Conservation (phyloP, 2,888 invertebrate genomes). For the Tanypteryx hageni region DNA sequence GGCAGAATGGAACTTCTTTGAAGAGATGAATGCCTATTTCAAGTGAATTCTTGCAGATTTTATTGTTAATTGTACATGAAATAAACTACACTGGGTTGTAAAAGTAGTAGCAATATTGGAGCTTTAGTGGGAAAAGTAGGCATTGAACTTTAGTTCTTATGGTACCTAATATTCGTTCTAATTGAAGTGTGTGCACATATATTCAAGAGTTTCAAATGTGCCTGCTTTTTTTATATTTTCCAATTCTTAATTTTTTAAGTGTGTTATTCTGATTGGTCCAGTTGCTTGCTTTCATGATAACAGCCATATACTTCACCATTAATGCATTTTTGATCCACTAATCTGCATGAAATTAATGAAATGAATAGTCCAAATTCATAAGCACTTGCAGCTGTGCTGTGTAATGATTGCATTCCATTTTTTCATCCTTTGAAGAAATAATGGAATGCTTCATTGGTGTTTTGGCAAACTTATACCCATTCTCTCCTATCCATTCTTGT, state of each 20-base stretch:
- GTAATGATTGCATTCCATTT: slow-evolving; percentile 53
- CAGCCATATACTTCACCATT: slow-evolving; percentile 20
- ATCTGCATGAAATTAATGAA: slow-evolving; percentile 62
- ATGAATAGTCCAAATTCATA: slow-evolving; percentile 48
- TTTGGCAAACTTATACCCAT: slow-evolving; percentile 46
- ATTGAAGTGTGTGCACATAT: slow-evolving; percentile 56
- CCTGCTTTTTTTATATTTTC: slow-evolving; percentile 56
- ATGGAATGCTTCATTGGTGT: slow-evolving; percentile 52
- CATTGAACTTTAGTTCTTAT: slow-evolving; percentile 60
- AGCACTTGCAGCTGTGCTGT: slow-evolving; percentile 37
- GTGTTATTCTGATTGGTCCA: slow-evolving; percentile 63
- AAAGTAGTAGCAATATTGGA: slow-evolving; percentile 58
- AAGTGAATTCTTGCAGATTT: slow-evolving; percentile 62
- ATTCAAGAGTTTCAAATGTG: slow-evolving; percentile 52
- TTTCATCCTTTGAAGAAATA: slow-evolving; percentile 60
- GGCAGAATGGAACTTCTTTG: slow-evolving; percentile 37
- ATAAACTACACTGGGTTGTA: slow-evolving; percentile 55
- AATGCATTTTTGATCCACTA: slow-evolving; percentile 56
- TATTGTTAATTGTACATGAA: slow-evolving; percentile 44
- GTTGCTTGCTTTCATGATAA: slow-evolving; percentile 55
- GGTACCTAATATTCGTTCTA: slow-evolving; percentile 60
- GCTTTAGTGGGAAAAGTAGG: slow-evolving; percentile 63
- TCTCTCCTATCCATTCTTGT: slow-evolving; percentile 63
- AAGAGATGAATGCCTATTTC: slow-evolving; percentile 58
- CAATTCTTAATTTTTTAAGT: slow-evolving; percentile 51